These are phyloP conservation scores for Hymenopus coronatus DNA, from an alignment of 2,888 invertebrate species.

Conservation along the genomic window DNA sequence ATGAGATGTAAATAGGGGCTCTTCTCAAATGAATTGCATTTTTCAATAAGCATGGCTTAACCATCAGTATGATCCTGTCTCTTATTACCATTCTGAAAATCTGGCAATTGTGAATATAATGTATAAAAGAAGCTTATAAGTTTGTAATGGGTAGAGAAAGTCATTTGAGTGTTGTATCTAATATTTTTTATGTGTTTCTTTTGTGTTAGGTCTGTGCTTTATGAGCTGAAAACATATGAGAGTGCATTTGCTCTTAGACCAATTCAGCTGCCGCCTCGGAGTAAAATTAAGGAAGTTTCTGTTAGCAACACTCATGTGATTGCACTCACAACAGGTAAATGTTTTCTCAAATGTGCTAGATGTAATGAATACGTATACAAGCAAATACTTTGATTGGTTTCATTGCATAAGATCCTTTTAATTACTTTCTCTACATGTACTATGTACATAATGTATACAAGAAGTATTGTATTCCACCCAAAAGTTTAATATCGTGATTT, in stretches of 20 bases:
- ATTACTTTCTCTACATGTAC: no score
- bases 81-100: no score
- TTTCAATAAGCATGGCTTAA: no score
- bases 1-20: no score
- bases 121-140: no score
- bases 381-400: background rate
- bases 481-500: no score
- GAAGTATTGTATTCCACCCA: no score
- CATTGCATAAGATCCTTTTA: background rate
- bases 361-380: background rate
- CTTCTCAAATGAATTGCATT: no score
- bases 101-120: no score
- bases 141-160: no score
- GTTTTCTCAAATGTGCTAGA: background rate
- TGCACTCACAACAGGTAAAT: slow-evolving; percentile 53
- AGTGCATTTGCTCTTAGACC: slow-evolving; percentile 52
- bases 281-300: slow-evolving; percentile 53
- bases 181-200: background rate
- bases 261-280: slow-evolving; percentile 55
- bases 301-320: slow-evolving; percentile 58
- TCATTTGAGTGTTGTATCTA: background rate
- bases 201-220: slow-evolving; percentile 52
- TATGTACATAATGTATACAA: no score
- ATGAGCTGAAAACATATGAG: slow-evolving; percentile 55
- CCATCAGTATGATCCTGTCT: no score